Percentiles rank a stretch among this genome's conserved stretches.
Evolutionary conservation across 2,113 vertebrate species (phyloP).

Genomic region (Mustela nigripes): DNA sequence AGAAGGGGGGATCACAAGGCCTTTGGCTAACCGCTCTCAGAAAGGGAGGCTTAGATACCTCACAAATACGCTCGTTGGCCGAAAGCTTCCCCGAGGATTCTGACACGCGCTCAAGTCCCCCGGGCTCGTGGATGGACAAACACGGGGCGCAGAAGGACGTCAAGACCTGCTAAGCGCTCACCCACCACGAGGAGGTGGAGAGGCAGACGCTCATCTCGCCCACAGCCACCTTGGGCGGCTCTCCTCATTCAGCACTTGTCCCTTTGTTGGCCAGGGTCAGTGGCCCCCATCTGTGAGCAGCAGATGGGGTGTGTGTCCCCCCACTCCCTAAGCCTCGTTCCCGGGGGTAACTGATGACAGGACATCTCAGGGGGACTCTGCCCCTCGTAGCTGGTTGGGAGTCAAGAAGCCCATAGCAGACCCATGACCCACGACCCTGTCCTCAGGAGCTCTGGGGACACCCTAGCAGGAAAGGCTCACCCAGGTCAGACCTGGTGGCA

Average conservation of each 20-base stretch:
- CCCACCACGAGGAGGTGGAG: accelerated
- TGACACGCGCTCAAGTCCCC: no score
- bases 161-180: not conserved
- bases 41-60: no score
- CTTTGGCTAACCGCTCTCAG: not conserved
- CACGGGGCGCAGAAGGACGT: not conserved
- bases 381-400: no score
- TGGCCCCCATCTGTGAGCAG: not conserved
- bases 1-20: not conserved
- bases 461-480: accelerated
- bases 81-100: no score
- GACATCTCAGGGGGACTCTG: no score
- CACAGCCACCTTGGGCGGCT: accelerated
- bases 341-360: not conserved
- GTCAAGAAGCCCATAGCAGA: accelerated
- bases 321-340: not conserved
- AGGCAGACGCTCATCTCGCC: not conserved
- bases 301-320: accelerated
- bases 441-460: not conserved
- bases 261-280: not conserved
- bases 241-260: not conserved
- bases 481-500: no score
- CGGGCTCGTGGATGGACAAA: no score
- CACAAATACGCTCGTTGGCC: no score
- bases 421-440: no score